phyloP scores from a whole-genome alignment of 2,888 invertebrate species.

The Ariolimax columbianus region DNA sequence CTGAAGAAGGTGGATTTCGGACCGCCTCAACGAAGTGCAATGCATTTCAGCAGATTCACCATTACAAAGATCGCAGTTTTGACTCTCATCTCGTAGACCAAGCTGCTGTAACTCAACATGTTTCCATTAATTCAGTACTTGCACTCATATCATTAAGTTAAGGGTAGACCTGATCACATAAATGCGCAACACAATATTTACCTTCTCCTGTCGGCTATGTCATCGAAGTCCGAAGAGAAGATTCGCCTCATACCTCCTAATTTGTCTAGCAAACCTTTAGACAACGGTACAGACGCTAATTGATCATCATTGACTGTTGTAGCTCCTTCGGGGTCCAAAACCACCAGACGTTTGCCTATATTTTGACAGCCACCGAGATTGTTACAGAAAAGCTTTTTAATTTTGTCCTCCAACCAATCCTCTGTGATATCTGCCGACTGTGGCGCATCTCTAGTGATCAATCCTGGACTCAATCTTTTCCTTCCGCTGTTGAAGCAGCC shows the following conservation, averaged over 20 bases:
- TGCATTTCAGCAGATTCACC: too few species aligned
- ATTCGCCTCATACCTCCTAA: background rate
- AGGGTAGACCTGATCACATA: background rate
- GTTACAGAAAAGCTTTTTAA: conserved; percentile 58
- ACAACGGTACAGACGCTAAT: background rate
- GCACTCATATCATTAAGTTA: too few species aligned
- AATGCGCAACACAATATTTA: background rate
- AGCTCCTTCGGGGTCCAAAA: background rate
- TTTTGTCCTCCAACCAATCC: background rate
- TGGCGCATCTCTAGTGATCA: background rate
- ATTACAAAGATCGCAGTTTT: too few species aligned
- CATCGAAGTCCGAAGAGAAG: conserved; percentile 15
- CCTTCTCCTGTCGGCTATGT: conserved; percentile 24
- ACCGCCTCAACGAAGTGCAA: too few species aligned
- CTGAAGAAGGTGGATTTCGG: too few species aligned
- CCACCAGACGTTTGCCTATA: conserved; percentile 45
- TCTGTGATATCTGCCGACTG: background rate
- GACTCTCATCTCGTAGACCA: too few species aligned
- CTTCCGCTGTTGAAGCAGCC: conserved; percentile 65
- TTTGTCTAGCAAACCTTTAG: background rate
- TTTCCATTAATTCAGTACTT: too few species aligned
- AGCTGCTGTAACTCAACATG: too few species aligned
- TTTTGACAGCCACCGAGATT: conserved; percentile 56
- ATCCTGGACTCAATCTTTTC: conserved; percentile 15
- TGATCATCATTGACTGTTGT: background rate